Evolutionary conservation across 2,113 vertebrate species (phyloP).

Genomic region (Rhea americana): DNA sequence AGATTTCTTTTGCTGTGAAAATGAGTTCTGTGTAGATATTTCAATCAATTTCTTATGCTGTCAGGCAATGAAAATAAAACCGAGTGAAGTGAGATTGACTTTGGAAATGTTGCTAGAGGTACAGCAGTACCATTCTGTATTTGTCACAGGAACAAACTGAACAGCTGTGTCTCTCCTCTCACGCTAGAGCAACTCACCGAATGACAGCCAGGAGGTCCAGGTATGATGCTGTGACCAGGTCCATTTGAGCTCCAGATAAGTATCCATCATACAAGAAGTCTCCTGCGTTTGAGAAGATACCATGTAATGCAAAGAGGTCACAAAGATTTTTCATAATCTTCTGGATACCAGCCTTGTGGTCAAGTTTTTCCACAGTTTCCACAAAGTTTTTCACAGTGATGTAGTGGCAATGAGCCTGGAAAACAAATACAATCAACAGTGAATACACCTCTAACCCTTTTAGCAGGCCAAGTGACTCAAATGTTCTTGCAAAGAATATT

Average conservation of each 20-base stretch:
- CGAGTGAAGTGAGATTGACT: background rate
- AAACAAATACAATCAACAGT: conserved; percentile 44
- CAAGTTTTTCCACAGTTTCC: conserved; percentile 63
- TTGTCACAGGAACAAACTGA: background rate
- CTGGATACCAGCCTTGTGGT: conserved; percentile 63
- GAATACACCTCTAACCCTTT: conserved; percentile 25
- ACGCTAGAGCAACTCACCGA: conserved; percentile 69
- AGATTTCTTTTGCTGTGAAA: background rate
- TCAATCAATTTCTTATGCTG: conserved; percentile 6
- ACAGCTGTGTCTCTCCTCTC: background rate
- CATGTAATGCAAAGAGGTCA: conserved; percentile 76
- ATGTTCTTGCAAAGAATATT: background rate
- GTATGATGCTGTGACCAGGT: conserved; percentile 72
- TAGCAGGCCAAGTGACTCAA: conserved; percentile 44
- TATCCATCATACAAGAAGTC: conserved; percentile 75
- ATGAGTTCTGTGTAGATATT: background rate
- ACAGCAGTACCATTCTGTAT: background rate
- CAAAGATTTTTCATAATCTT: conserved; percentile 76
- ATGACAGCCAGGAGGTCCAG: conserved; percentile 72
- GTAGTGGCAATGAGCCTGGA: conserved; percentile 79
- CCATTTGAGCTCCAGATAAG: conserved; percentile 72
- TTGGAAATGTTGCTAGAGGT: conserved; percentile 28
- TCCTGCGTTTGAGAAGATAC: conserved; percentile 71
- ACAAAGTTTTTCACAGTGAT: conserved; percentile 74
- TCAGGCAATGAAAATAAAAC: conserved; percentile 29